A percentile compares a stretch with the other conserved stretches of the same genome.
phyloP scores from a whole-genome alignment of 2,797 vertebrate species.

The Neopelma chrysocephalum region DNA sequence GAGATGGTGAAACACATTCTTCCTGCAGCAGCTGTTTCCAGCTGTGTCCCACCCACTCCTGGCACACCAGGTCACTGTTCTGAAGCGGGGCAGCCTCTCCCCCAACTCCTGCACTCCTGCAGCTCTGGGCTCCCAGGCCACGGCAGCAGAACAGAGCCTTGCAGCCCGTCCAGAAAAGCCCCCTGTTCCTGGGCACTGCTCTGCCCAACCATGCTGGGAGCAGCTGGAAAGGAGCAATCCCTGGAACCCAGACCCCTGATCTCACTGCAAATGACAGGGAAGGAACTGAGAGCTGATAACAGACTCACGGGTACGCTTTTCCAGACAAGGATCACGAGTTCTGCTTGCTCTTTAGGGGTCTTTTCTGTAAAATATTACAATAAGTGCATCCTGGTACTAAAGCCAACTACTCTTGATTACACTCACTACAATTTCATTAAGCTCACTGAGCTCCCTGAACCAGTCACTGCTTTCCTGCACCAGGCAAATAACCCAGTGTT shows the following conservation, averaged over 20 bases:
- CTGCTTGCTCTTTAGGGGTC: not conserved
- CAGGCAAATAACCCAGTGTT: not conserved
- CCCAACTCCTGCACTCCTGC: accelerated
- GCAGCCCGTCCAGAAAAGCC: accelerated
- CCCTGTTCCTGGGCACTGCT: not conserved
- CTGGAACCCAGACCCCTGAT: accelerated
- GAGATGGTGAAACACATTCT: accelerated
- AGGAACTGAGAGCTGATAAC: not conserved
- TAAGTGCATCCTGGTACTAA: not conserved
- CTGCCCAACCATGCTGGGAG: accelerated
- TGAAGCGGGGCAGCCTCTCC: accelerated
- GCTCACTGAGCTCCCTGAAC: not conserved
- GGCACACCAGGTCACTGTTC: accelerated
- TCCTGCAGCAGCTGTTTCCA: not conserved
- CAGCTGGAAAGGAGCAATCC: accelerated
- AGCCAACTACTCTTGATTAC: not conserved
- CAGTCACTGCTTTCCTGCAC: not conserved
- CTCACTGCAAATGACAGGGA: not conserved
- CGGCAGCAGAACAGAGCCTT: not conserved
- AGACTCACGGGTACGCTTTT: not conserved
- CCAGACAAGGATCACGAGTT: accelerated
- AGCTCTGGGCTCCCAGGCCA: accelerated
- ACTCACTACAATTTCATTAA: not conserved
- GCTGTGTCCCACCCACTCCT: not conserved
- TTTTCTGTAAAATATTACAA: not conserved